These are phyloP conservation scores for Neolamprologus longior DNA, from an alignment of 2,113 vertebrate genomes.

Conservation along the genomic window DNA sequence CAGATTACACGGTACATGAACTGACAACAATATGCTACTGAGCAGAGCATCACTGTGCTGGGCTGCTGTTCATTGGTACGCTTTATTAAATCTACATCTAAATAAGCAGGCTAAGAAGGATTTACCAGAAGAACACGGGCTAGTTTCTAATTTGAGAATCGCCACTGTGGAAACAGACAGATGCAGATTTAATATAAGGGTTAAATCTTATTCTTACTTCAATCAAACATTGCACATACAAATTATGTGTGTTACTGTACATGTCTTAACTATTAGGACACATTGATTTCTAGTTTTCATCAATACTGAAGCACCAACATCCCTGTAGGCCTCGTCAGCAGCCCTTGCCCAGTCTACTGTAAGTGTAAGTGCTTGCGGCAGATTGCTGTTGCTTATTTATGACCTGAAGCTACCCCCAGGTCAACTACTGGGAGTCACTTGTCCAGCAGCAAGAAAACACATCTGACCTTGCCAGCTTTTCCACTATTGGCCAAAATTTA, in stretches of 20 bases:
- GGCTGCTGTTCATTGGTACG: neutral
- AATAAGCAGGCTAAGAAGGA: neutral
- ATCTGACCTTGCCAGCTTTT: neutral
- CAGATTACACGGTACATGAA: slow-evolving; percentile 20
- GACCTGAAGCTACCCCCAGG: neutral
- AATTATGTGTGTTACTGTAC: neutral
- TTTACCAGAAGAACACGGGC: neutral
- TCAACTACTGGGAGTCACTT: neutral
- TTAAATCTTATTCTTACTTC: neutral
- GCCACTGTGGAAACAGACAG: neutral
- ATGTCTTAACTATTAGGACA: neutral
- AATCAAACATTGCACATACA: neutral
- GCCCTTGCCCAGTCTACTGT: neutral
- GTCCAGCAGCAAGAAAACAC: neutral
- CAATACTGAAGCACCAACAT: neutral
- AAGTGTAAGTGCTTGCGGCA: neutral
- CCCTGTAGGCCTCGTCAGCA: neutral
- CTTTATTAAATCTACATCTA: neutral
- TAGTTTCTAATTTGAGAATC: neutral
- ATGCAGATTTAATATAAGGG: neutral
- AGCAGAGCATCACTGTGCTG: neutral
- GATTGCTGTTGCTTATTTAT: neutral
- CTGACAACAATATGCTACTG: slow-evolving; percentile 12
- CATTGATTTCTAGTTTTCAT: neutral
- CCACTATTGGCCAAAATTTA: neutral